These are phyloP conservation scores for Oncorhynchus kisutch DNA, from an alignment of 2,113 vertebrate species.

Conservation along the genomic window DNA sequence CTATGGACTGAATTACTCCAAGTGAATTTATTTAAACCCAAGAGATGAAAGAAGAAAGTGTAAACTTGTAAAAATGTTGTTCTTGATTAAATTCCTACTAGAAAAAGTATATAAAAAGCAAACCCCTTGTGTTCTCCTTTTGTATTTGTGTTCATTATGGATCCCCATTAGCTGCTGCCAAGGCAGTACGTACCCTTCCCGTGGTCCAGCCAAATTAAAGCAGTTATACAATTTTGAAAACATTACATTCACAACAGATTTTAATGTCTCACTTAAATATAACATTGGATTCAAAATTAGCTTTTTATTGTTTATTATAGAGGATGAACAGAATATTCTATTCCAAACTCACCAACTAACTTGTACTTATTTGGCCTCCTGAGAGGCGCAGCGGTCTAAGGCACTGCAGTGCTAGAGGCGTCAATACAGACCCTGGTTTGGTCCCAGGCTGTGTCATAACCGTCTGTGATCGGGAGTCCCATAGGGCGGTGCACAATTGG, in stretches of 20 bases:
- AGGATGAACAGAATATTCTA: constrained; percentile 11
- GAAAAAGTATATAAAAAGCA: constrained; percentile 17
- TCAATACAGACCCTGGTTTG: too few species aligned
- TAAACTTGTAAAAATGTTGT: constrained; percentile 42
- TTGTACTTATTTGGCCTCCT: constrained; percentile 38
- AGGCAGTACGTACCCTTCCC: too few species aligned
- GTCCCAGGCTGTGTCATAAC: too few species aligned
- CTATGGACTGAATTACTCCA: too few species aligned
- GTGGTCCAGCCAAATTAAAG: too few species aligned
- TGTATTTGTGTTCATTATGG: constrained; percentile 20
- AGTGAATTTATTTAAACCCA: not conserved
- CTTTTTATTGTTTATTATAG: constrained; percentile 50
- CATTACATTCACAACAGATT: too few species aligned
- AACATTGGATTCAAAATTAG: constrained; percentile 28
- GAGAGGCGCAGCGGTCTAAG: too few species aligned
- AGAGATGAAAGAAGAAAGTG: not conserved
- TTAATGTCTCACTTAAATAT: constrained; percentile 32
- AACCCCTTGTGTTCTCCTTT: constrained; percentile 47
- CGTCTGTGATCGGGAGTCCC: too few species aligned
- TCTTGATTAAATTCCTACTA: constrained; percentile 44
- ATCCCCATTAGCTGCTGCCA: too few species aligned
- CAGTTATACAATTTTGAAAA: too few species aligned
- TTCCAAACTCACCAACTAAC: constrained; percentile 38
- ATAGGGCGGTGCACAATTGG: too few species aligned
- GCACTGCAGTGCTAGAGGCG: too few species aligned